Evolutionary conservation across 1,140 invertebrate species (phyloP).

Genomic region (Caenorhabditis latens): DNA sequence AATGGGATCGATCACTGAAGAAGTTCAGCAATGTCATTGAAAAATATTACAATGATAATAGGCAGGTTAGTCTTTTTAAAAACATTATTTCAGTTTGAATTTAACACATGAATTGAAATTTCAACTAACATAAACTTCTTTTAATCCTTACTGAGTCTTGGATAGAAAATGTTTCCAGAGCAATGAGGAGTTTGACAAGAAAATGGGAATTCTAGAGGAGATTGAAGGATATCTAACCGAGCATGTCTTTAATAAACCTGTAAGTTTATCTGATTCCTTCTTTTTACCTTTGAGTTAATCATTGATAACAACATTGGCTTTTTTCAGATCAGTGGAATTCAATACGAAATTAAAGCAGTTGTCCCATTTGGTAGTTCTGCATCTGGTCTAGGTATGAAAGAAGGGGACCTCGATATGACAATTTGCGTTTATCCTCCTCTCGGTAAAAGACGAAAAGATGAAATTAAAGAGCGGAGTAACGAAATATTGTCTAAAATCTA

Average conservation of each 20-base stretch:
- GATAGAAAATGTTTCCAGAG: neutral
- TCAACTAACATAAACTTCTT: too few relatives aligned
- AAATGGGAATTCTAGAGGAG: neutral
- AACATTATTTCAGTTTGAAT: too few relatives aligned
- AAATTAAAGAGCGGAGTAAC: neutral
- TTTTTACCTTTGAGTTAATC: too few relatives aligned
- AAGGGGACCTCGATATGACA: neutral
- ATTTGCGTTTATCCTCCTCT: neutral
- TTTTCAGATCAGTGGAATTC: neutral
- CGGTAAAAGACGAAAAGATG: neutral
- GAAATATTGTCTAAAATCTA: neutral
- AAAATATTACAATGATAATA: neutral
- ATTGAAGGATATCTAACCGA: neutral
- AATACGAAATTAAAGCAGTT: neutral
- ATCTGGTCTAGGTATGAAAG: neutral
- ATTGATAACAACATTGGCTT: neutral
- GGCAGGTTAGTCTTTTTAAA: neutral
- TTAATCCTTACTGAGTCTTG: too few relatives aligned
- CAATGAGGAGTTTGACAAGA: neutral
- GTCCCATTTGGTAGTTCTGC: constrained; percentile 14
- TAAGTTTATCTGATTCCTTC: neutral
- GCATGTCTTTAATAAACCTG: neutral
- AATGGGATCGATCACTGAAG: neutral
- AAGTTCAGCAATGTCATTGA: neutral
- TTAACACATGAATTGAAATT: neutral